A percentile compares a stretch with the other conserved stretches of the same genome.
Evolutionary conservation across 1,140 invertebrate genomes (phyloP).

Genomic region (Goniozus legneri): DNA sequence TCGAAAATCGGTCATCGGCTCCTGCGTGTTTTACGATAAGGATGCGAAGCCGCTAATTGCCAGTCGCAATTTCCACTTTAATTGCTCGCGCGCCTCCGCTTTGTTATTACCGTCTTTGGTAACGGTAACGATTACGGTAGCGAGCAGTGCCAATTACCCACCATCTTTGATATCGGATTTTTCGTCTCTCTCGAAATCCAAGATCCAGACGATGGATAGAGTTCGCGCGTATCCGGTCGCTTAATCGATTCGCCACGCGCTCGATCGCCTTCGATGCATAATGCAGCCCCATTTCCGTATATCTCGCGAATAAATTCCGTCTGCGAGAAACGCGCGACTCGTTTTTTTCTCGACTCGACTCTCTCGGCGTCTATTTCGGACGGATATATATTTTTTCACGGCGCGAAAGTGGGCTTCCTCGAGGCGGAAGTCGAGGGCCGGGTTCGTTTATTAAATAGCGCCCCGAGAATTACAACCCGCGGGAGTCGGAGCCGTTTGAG

Average conservation of each 20-base stretch:
- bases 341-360: not conserved
- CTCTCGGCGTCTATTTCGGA: too few species aligned
- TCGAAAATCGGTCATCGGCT: not conserved
- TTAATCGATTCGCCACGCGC: slow-evolving; percentile 21
- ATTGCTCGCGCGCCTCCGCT: slow-evolving; percentile 9
- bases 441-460: too few species aligned
- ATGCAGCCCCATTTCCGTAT: slow-evolving; percentile 21
- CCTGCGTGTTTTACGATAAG: slow-evolving; percentile 11
- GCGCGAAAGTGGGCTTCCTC: too few species aligned
- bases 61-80: slow-evolving; percentile 11
- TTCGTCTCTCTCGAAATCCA: not conserved
- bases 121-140: slow-evolving; percentile 11
- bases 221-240: slow-evolving; percentile 19
- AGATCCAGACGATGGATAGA: slow-evolving; percentile 15
- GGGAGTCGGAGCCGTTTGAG: too few species aligned
- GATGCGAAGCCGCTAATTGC: slow-evolving; percentile 12
- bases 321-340: not conserved
- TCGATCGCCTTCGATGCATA: slow-evolving; percentile 18
- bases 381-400: too few species aligned
- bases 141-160: slow-evolving; percentile 2
- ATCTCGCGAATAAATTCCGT: not conserved
- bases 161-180: too few species aligned
- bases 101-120: slow-evolving; percentile 7
- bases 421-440: not conserved
- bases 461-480: too few species aligned